Conservation (phyloP, 2,888 invertebrate genomes). For the Melanotus villosus region DNA sequence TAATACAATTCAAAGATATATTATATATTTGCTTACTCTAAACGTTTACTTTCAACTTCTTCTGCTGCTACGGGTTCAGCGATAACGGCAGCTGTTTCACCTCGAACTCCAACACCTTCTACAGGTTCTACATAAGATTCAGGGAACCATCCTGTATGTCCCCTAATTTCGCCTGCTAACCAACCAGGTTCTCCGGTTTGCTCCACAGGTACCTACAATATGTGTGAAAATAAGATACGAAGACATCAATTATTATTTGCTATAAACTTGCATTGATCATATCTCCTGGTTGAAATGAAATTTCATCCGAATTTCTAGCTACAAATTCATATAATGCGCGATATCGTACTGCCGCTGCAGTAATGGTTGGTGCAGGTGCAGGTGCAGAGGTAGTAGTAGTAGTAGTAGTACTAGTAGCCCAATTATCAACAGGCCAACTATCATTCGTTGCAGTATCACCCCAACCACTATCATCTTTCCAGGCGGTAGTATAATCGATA, state of each 20-base stretch:
- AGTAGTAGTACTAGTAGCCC: constrained; percentile 64
- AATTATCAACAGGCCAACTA: constrained; percentile 70
- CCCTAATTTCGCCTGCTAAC: constrained; percentile 92
- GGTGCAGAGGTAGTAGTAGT: constrained; percentile 54
- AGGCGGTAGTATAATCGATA: constrained; percentile 70
- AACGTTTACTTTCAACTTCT: constrained; percentile 61
- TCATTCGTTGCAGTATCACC: constrained; percentile 64
- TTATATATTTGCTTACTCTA: constrained; percentile 75
- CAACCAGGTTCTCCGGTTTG: constrained; percentile 98
- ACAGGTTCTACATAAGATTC: constrained; percentile 93
- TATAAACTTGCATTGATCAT: constrained; percentile 79
- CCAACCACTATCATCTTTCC: constrained; percentile 76
- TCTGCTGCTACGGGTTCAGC: constrained; percentile 38
- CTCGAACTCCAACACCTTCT: constrained; percentile 67
- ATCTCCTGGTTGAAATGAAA: constrained; percentile 94
- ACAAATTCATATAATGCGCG: constrained; percentile 95
- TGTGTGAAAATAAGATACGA: neutral
- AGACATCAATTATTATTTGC: neutral
- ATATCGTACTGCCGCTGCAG: constrained; percentile 78
- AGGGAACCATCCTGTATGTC: constrained; percentile 96
- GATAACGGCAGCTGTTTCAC: constrained; percentile 60
- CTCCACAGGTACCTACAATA: constrained; percentile 75
- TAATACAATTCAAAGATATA: neutral
- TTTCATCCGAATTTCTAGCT: constrained; percentile 92
- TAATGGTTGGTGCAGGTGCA: constrained; percentile 63